phyloP scores from a whole-genome alignment of 2,797 vertebrate species.

The Diplodus sargus region DNA sequence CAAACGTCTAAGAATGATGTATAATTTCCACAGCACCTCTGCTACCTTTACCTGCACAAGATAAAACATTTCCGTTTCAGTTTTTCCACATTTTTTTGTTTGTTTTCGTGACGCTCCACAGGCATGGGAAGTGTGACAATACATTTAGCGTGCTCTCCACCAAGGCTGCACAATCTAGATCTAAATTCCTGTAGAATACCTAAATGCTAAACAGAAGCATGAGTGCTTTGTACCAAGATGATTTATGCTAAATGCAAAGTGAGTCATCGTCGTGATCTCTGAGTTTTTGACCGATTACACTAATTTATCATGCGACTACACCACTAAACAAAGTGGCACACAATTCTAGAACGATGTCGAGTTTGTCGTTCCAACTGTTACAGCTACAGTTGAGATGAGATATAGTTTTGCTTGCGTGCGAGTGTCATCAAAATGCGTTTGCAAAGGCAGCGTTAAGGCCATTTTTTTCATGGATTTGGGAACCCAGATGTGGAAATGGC shows the following conservation, averaged over 20 bases:
- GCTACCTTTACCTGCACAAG: constrained; percentile 4
- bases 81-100: not conserved
- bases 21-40: not conserved
- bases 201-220: not conserved
- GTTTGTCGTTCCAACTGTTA: not conserved
- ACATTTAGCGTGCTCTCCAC: not conserved
- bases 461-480: not conserved
- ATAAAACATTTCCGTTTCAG: not conserved
- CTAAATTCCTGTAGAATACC: not conserved
- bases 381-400: not conserved
- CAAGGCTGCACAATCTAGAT: not conserved
- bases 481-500: not conserved
- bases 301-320: not conserved
- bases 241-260: not conserved
- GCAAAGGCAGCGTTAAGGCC: not conserved
- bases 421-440: not conserved
- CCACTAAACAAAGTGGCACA: not conserved
- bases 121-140: not conserved
- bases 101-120: not conserved
- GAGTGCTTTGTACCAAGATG: not conserved
- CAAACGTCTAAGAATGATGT: constrained; percentile 6
- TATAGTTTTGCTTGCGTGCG: not conserved
- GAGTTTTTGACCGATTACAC: not conserved
- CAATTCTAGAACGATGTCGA: not conserved
- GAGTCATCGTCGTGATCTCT: not conserved